Conservation (phyloP, 2,888 invertebrate species). For the Drosophila kambysellisi region DNA sequence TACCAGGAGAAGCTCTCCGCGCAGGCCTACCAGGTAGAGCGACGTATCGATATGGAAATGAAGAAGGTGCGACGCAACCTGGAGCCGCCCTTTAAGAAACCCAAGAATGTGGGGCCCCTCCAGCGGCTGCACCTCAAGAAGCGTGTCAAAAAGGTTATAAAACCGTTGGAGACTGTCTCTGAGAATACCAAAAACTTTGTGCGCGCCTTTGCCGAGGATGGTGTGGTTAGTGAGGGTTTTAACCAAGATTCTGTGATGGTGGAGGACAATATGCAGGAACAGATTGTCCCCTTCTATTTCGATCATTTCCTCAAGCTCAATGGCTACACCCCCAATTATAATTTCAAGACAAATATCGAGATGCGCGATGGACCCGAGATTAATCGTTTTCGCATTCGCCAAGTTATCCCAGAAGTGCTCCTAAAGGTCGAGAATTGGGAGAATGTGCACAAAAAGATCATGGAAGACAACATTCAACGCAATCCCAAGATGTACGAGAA, state of each 20-base stretch:
- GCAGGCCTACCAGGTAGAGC: constrained; percentile 81
- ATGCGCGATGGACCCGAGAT: constrained; percentile 81
- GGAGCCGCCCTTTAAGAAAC: constrained; percentile 76
- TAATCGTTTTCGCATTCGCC: constrained; percentile 64
- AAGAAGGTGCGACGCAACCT: constrained; percentile 81
- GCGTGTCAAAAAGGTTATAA: constrained; percentile 28
- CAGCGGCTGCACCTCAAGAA: constrained; percentile 74
- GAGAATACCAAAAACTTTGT: constrained; percentile 80
- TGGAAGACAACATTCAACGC: constrained; percentile 83
- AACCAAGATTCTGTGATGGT: constrained; percentile 72
- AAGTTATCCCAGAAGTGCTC: constrained; percentile 72
- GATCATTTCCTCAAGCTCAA: constrained; percentile 83
- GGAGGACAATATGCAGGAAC: constrained; percentile 77
- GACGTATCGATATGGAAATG: constrained; percentile 82
- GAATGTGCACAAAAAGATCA: constrained; percentile 65
- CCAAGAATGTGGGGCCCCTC: constrained; percentile 71
- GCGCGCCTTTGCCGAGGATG: constrained; percentile 82
- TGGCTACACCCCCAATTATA: constrained; percentile 83
- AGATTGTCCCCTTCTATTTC: constrained; percentile 84
- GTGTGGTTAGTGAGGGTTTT: constrained; percentile 53
- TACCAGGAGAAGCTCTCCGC: constrained; percentile 74
- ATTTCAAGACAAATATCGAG: constrained; percentile 83
- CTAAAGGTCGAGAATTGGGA: constrained; percentile 77
- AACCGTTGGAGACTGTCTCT: constrained; percentile 62
- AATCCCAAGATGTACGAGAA: constrained; percentile 83